A percentile compares a stretch with the other conserved stretches of the same genome.
Conservation (phyloP, 1,140 invertebrate species). For the Drosophila subpulchrella region DNA sequence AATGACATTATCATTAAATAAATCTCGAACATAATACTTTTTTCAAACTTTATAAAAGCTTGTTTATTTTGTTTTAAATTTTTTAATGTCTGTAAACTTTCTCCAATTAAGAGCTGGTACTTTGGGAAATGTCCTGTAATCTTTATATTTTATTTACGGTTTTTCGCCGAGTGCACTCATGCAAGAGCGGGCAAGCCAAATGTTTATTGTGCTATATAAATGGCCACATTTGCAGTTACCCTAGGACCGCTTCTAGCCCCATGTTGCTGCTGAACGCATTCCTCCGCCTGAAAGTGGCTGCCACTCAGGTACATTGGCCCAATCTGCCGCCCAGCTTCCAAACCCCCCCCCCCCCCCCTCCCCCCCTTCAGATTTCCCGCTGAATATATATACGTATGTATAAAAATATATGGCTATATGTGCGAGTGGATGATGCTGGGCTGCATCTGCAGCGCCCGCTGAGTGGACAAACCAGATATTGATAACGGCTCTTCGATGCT, state of each 20-base stretch:
- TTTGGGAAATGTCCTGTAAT: not conserved
- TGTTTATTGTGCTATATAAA: constrained; percentile 82
- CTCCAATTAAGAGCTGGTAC: not conserved
- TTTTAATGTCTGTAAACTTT: not conserved
- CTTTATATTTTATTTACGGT: not conserved
- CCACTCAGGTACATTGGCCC: constrained; percentile 82
- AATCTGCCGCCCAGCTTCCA: constrained; percentile 67
- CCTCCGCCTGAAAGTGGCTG: constrained; percentile 77
- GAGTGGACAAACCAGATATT: constrained; percentile 84
- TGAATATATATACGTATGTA: constrained; percentile 20
- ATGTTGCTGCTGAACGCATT: constrained; percentile 67
- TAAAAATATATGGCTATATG: constrained; percentile 12
- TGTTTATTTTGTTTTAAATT: not conserved
- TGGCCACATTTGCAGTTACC: constrained; percentile 80
- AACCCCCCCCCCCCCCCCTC: not conserved
- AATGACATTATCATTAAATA: too few species aligned
- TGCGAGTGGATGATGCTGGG: constrained; percentile 50
- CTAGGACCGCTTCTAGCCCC: constrained; percentile 59
- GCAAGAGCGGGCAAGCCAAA: constrained; percentile 71
- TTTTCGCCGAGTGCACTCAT: constrained; percentile 53
- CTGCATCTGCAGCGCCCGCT: constrained; percentile 54
- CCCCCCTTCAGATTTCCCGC: constrained; percentile 10
- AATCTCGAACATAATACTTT: too few species aligned
- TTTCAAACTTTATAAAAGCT: too few species aligned
- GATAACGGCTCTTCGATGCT: constrained; percentile 84